Base-by-base conservation (phyloP, 30 jellyfish, hydroid and myxozoan species). In the Chrysaora quinquecirrha region DNA sequence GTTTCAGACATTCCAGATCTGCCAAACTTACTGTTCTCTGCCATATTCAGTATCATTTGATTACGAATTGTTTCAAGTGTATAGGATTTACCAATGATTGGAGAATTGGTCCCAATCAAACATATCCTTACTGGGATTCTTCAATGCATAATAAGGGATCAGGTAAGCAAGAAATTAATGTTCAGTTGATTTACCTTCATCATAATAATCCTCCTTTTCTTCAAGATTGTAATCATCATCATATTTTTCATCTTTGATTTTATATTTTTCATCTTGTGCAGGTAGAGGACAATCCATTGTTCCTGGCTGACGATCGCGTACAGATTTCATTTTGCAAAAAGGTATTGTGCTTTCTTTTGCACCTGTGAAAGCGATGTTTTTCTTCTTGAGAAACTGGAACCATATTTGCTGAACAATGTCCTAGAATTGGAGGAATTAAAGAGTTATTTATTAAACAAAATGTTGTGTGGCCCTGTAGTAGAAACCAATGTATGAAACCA, bases 281-380 rank as follows among this genome's bases (percentile, higher is more conserved):
- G 68, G 68, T 52, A 52, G 2, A 25, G 68, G 68, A 25, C 68
- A 10, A 20, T 16, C 24, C 3, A 25, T 2, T 2, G 68, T 52
- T 4, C 68, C 68, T 16, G 68, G 68, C 25, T 64, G 68, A 1
- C 56, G 28, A 32, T 78, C 82, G 6, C 85, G 30, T 48, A 23
- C 10, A 25, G 49, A 18, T 34, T 38, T 67, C 79, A 60, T 71
- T 14, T 20, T 25, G 3, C 47, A 48, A 32, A 38, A 29, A 28
- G 84, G 73, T 24, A 82, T 31, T 3, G 28, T 21, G 34, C 85
- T 58, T 33, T 69, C 85, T 12, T 25, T 72, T 0, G 80, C 84
- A 33, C 92, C 92, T 14, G 92, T 82, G 33, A 82, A 84, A 3
- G 94, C 87, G 12, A 84, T 75, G 22, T 25, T 33, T 79, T 46